A percentile compares a stretch with the other conserved stretches of the same genome.
These are phyloP conservation scores for Clupea harengus DNA, from an alignment of 2,113 vertebrate species.

Conservation along the genomic window DNA sequence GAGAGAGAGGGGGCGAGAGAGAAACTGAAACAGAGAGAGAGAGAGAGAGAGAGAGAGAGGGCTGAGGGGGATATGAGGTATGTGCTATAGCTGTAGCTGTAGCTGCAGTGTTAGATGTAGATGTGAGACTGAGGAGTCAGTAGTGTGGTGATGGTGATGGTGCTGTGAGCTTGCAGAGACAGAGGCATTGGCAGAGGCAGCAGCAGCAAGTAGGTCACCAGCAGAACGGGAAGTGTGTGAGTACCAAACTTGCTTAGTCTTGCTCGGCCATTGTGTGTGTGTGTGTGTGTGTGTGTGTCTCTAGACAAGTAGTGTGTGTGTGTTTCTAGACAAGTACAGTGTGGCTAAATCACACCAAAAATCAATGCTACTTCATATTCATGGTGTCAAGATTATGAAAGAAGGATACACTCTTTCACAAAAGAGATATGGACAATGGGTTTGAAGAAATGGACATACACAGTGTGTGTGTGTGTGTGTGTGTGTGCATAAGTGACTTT, in stretches of 20 bases:
- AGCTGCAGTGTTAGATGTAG: not conserved
- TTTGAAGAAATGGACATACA: not conserved
- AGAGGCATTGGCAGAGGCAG: not conserved
- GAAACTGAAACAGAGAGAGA: not conserved
- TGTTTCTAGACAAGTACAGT: not conserved
- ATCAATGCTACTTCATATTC: not conserved
- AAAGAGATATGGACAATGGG: not conserved
- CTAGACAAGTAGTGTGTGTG: not conserved
- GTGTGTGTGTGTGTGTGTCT: not conserved
- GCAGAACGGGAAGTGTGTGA: constrained; percentile 9
- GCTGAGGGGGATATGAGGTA: not conserved
- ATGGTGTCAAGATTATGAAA: not conserved
- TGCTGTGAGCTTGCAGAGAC: not conserved
- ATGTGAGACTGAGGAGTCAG: not conserved
- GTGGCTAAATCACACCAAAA: not conserved
- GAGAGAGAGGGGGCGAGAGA: not conserved
- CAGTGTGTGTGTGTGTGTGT: not conserved
- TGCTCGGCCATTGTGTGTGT: not conserved
- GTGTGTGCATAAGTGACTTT: not conserved
- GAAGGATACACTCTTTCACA: not conserved
- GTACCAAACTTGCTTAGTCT: constrained; percentile 9
- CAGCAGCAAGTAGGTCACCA: constrained; percentile 18
- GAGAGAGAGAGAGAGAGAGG: not conserved
- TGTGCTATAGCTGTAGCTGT: too few species aligned
- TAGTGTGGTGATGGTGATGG: not conserved